These are phyloP conservation scores for Chlorodrepanis virens DNA, from an alignment of 2,113 vertebrate species.

Conservation along the genomic window DNA sequence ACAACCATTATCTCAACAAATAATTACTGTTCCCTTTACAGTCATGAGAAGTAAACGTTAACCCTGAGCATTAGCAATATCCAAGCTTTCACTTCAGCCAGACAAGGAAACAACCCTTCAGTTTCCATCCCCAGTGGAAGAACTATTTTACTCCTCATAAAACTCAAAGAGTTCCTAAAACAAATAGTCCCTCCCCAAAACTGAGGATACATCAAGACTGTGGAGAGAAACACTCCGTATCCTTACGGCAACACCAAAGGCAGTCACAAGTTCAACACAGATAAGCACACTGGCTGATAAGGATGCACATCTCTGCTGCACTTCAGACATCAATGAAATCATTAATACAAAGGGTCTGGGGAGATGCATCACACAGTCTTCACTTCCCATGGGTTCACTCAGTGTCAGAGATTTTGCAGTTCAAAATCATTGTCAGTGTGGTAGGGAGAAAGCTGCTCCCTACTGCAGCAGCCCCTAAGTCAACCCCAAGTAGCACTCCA, in stretches of 20 bases:
- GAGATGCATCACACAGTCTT: background rate
- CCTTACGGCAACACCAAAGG: background rate
- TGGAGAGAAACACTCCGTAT: background rate
- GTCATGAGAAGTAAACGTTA: background rate
- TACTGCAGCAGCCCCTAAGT: background rate
- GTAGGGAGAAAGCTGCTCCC: background rate
- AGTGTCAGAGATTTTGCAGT: background rate
- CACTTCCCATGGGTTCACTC: background rate
- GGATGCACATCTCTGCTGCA: background rate
- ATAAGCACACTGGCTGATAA: background rate
- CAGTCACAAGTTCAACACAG: background rate
- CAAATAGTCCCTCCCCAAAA: background rate
- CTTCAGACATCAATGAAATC: background rate
- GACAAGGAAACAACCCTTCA: background rate
- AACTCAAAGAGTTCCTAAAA: background rate
- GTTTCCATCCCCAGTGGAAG: background rate
- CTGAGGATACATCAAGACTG: background rate
- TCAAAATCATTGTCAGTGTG: background rate
- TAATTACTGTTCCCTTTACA: background rate
- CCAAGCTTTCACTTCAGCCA: background rate
- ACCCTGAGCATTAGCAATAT: background rate
- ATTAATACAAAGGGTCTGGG: background rate
- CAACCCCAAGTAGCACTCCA: accelerated
- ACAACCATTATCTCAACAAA: background rate
- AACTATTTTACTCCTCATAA: background rate